These are phyloP conservation scores for Lacanobia wlatinum DNA, from an alignment of 2,888 invertebrate genomes.

Conservation along the genomic window DNA sequence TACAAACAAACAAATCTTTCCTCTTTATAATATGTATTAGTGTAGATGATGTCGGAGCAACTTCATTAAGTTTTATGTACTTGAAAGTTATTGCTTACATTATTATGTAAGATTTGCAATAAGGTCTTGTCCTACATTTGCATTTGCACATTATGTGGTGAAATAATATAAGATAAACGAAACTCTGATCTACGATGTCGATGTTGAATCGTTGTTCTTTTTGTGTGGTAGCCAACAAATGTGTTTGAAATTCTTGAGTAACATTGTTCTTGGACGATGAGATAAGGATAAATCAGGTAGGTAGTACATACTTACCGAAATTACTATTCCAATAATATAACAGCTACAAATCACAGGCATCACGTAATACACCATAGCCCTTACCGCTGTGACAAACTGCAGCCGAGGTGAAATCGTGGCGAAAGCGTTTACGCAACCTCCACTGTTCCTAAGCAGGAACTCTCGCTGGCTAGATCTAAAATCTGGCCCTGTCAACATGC, in stretches of 20 bases:
- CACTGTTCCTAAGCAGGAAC: constrained; percentile 69
- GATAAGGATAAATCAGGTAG: constrained; percentile 11
- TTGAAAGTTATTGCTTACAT: constrained; percentile 13
- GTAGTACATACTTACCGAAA: constrained; percentile 31
- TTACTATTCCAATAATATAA: constrained; percentile 47
- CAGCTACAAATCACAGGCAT: constrained; percentile 60
- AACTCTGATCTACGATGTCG: neutral
- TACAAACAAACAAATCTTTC: no score
- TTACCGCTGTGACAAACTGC: constrained; percentile 68
- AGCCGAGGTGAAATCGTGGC: constrained; percentile 73
- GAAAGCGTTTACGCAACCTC: constrained; percentile 79
- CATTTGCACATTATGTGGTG: constrained; percentile 30
- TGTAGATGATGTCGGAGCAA: constrained; percentile 13
- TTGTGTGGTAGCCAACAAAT: constrained; percentile 18
- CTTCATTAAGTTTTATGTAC: constrained; percentile 3
- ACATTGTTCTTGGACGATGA: constrained; percentile 12
- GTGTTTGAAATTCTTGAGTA: constrained; percentile 15
- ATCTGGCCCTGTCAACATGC: constrained; percentile 43
- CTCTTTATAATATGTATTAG: no score
- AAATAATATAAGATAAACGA: constrained; percentile 25
- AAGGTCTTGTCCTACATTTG: constrained; percentile 38
- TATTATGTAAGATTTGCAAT: constrained; percentile 38
- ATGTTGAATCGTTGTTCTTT: neutral
- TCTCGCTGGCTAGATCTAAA: constrained; percentile 55
- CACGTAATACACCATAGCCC: constrained; percentile 62